These are phyloP conservation scores for Pao palembangensis DNA, from an alignment of 2,113 vertebrate genomes.

Conservation along the genomic window DNA sequence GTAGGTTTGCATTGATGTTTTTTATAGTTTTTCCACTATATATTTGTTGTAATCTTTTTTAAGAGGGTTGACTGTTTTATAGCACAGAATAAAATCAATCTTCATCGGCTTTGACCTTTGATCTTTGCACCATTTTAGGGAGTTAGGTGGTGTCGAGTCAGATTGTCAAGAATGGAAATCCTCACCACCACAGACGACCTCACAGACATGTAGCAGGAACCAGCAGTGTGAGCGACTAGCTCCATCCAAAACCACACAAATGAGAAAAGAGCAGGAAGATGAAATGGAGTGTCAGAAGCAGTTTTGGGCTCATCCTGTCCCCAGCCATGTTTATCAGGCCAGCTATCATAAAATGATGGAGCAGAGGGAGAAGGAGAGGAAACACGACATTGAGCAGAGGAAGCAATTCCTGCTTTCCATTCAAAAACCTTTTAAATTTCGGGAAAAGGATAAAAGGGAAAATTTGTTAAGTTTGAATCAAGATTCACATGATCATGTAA, in stretches of 20 bases:
- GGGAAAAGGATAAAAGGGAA: conserved; percentile 79
- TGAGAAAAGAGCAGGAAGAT: conserved; percentile 75
- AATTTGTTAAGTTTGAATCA: conserved; percentile 60
- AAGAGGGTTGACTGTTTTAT: no score
- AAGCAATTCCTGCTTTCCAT: conserved; percentile 82
- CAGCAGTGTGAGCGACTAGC: conserved; percentile 63
- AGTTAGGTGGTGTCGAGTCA: conserved; percentile 50
- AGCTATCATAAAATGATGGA: conserved; percentile 82
- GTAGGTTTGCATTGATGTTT: conserved; percentile 25
- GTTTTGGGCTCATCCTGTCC: conserved; percentile 84
- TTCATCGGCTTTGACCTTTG: not conserved
- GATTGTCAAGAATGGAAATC: conserved; percentile 44
- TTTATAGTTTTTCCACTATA: not conserved
- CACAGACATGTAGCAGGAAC: conserved; percentile 68
- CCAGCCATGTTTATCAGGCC: conserved; percentile 77
- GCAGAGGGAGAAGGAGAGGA: conserved; percentile 77
- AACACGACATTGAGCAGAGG: conserved; percentile 77
- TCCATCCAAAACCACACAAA: conserved; percentile 39
- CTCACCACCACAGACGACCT: conserved; percentile 43
- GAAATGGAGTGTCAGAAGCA: conserved; percentile 85
- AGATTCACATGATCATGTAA: conserved; percentile 48
- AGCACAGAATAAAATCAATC: no score
- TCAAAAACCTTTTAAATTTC: conserved; percentile 88
- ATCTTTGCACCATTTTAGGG: conserved; percentile 42
- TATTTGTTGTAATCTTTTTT: no score